A percentile compares a stretch with the other conserved stretches of the same genome.
Conservation (phyloP, 2,888 invertebrate genomes). For the Hirtodrosophila cameraria region DNA sequence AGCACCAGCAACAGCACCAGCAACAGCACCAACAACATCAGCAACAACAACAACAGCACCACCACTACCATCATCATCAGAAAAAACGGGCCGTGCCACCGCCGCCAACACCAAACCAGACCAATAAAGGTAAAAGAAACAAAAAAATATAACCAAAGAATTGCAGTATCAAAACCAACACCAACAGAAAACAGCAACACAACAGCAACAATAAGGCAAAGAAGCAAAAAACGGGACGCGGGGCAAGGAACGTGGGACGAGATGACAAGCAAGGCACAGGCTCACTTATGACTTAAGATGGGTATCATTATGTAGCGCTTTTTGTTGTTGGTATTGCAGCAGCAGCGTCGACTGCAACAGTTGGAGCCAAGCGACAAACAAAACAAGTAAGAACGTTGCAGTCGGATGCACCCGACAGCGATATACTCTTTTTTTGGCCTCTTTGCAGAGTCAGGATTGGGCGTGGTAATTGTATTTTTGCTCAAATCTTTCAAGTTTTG, state of each 20-base stretch:
- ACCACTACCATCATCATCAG: constrained; percentile 6
- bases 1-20: too few species aligned
- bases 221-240: constrained; percentile 9
- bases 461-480: too few species aligned
- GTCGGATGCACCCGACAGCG: too few species aligned
- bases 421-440: too few species aligned
- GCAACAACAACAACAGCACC: not conserved
- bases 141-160: constrained; percentile 2
- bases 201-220: constrained; percentile 5
- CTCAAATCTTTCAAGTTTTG: too few species aligned
- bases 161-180: constrained; percentile 8
- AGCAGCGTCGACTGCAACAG: not conserved
- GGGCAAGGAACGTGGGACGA: not conserved
- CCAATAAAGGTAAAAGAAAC: not conserved
- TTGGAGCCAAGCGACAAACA: too few species aligned
- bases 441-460: too few species aligned
- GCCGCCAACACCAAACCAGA: constrained; percentile 2
- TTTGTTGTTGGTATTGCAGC: constrained; percentile 19
- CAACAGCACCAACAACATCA: not conserved
- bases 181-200: constrained; percentile 11
- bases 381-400: too few species aligned
- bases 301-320: constrained; percentile 41
- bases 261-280: constrained; percentile 1
- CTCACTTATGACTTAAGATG: constrained; percentile 47
- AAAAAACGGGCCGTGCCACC: not conserved